Conservation (phyloP, 2,888 invertebrate species). For the Trichogramma dendrolimi region DNA sequence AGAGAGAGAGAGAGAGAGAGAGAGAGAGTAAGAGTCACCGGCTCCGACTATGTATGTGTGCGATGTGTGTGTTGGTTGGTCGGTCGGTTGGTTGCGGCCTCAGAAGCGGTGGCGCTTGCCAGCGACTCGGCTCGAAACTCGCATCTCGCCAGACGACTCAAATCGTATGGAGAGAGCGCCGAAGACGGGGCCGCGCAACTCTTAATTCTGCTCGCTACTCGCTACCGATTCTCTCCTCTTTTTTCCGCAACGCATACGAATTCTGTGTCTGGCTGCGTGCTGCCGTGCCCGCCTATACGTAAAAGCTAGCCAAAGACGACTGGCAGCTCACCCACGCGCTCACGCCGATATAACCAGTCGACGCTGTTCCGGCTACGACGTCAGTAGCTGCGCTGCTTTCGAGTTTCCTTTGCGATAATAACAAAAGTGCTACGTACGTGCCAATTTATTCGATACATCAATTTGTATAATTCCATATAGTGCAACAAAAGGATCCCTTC, state of each 20-base stretch:
- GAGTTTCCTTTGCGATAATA: no score
- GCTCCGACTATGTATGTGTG: not conserved
- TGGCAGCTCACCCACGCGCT: constrained; percentile 8
- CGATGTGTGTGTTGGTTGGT: constrained; percentile 19
- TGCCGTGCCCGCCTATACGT: no score
- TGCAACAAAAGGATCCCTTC: no score
- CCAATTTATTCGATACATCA: no score
- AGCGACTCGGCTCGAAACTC: constrained; percentile 31
- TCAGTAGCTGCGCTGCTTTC: no score
- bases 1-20: constrained; percentile 26
- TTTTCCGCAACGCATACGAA: no score
- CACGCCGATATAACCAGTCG: no score
- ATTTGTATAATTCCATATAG: no score
- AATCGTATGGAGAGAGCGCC: constrained; percentile 44
- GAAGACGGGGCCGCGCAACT: constrained; percentile 41
- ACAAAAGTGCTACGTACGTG: no score
- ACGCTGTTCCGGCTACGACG: no score
- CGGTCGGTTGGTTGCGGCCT: constrained; percentile 29
- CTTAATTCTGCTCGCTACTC: constrained; percentile 36
- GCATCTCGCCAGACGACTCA: constrained; percentile 37
- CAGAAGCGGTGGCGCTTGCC: constrained; percentile 31
- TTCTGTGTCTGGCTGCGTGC: no score
- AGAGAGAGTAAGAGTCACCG: no score
- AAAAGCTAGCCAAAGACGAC: not conserved
- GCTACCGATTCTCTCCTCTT: constrained; percentile 22